phyloP scores from a whole-genome alignment of 2,113 vertebrate genomes.

The Myiopsitta monachus region DNA sequence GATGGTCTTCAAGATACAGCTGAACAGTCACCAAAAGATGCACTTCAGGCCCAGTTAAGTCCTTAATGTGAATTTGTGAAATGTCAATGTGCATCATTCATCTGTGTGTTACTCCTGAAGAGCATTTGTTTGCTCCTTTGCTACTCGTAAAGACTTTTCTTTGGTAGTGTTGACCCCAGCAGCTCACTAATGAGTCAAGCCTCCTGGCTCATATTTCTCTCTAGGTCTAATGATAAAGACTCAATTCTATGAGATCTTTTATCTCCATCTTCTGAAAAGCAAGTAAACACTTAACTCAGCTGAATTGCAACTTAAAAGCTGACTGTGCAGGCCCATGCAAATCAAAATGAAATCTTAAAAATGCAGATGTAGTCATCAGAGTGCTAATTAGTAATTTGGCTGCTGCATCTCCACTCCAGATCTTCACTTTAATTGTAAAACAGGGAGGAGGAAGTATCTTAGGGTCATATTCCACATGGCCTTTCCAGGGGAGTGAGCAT shows the following conservation, averaged over 20 bases:
- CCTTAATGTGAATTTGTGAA: not conserved
- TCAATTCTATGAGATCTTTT: not conserved
- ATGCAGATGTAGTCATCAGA: constrained; percentile 43
- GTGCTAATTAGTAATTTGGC: constrained; percentile 42
- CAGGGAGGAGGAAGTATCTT: not conserved
- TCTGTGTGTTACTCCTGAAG: not conserved
- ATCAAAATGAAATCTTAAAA: constrained; percentile 49
- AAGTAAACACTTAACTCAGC: constrained; percentile 29
- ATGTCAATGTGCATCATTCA: not conserved
- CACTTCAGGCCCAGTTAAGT: not conserved
- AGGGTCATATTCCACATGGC: not conserved
- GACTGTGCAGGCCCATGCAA: constrained; percentile 26
- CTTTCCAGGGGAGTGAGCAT: not conserved
- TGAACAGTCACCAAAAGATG: not conserved
- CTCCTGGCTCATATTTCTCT: not conserved
- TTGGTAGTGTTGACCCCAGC: not conserved
- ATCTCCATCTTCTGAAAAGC: not conserved
- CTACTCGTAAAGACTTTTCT: not conserved
- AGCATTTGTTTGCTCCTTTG: not conserved
- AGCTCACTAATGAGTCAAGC: not conserved
- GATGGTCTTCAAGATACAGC: not conserved
- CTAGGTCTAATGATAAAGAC: not conserved
- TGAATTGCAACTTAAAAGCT: constrained; percentile 30
- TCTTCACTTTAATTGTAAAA: constrained; percentile 27
- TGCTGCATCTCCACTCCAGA: not conserved